These are phyloP conservation scores for Synodontis membranacea DNA, from an alignment of 2,113 vertebrate species.

Conservation along the genomic window DNA sequence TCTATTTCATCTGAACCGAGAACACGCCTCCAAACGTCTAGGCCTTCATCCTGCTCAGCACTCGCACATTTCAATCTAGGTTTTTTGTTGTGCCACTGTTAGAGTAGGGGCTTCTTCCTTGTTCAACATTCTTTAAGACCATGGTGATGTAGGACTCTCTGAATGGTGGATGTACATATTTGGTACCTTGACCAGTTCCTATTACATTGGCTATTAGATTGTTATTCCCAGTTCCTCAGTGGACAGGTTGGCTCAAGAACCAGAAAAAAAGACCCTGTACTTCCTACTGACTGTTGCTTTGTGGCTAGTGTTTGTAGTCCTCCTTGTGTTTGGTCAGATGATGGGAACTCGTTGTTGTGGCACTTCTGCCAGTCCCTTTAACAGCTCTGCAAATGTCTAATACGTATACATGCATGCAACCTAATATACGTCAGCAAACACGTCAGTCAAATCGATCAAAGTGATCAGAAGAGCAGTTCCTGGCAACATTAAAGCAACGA, in stretches of 20 bases:
- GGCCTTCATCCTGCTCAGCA: neutral
- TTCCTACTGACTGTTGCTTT: neutral
- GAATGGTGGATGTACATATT: neutral
- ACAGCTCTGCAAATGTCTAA: neutral
- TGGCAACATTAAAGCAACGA: conserved; percentile 5
- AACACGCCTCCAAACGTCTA: neutral
- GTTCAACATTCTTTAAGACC: neutral
- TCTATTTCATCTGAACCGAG: neutral
- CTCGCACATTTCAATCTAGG: neutral
- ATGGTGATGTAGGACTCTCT: neutral
- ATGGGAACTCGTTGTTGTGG: neutral
- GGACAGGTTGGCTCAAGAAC: neutral
- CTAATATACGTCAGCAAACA: neutral
- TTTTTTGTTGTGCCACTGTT: neutral
- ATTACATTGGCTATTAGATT: neutral
- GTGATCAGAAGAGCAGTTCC: neutral
- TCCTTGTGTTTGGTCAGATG: neutral
- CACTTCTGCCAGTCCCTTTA: neutral
- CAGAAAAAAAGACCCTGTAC: neutral
- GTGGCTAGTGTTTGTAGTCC: neutral
- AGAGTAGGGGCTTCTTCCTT: neutral
- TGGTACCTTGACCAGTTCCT: neutral
- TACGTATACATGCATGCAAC: conserved; percentile 16
- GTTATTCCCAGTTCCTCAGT: neutral
- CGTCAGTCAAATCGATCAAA: conserved; percentile 2